Evolutionary conservation across 2,797 vertebrate genomes (phyloP).

Genomic region (Coregonus sp.): DNA sequence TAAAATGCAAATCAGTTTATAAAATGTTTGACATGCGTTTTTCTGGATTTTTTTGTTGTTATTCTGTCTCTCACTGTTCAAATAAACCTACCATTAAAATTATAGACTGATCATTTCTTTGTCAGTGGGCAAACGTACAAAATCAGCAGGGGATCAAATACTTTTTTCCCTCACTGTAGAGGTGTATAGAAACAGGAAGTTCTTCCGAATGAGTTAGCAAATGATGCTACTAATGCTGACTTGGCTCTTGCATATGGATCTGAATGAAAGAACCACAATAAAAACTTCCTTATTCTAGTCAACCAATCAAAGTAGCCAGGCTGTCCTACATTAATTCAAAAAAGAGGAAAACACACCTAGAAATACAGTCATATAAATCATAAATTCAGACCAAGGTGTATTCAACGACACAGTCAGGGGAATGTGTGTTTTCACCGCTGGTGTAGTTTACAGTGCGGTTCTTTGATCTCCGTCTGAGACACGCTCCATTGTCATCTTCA

Average conservation of each 20-base stretch:
- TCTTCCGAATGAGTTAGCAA: neutral
- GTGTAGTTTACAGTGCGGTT: conserved; percentile 31
- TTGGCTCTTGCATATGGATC: neutral
- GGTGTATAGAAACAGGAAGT: neutral
- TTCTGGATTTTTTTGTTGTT: no score
- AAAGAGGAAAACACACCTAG: neutral
- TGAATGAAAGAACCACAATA: conserved; percentile 16
- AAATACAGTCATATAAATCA: neutral
- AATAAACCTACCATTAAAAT: no score
- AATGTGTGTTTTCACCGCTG: conserved; percentile 8
- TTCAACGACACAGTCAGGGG: neutral
- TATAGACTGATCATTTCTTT: no score
- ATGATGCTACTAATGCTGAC: neutral
- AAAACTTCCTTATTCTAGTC: conserved; percentile 32
- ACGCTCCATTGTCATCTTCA: conserved; percentile 36
- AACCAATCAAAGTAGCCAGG: neutral
- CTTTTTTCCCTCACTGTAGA: neutral
- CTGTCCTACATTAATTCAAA: neutral
- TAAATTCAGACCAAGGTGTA: conserved; percentile 3
- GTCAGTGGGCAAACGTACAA: no score
- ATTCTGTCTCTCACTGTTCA: no score
- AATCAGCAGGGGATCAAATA: no score
- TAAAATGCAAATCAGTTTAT: no score
- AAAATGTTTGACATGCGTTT: no score
- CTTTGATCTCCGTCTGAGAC: conserved; percentile 33